phyloP scores from a whole-genome alignment of 2,113 vertebrate genomes.

The Chionomys nivalis region DNA sequence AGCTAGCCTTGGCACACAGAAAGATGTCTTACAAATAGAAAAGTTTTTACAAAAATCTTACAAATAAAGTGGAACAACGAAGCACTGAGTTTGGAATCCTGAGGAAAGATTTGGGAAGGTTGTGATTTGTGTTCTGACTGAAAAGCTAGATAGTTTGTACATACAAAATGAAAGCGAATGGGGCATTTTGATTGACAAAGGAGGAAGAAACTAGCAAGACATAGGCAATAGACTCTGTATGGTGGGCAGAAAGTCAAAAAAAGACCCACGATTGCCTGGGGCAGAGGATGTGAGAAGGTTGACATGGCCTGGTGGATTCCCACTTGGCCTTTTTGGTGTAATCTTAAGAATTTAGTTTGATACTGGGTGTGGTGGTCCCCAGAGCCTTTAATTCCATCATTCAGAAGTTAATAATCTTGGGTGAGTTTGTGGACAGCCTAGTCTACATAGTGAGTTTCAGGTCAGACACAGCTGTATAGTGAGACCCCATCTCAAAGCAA shows the following conservation, averaged over 20 bases:
- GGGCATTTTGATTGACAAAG: slow-evolving; percentile 14
- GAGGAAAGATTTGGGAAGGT: background rate
- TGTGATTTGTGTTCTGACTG: background rate
- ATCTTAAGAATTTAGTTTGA: background rate
- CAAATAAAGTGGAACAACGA: background rate
- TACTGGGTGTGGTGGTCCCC: background rate
- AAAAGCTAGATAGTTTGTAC: slow-evolving; percentile 28
- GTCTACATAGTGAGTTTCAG: background rate
- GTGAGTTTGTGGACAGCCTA: background rate
- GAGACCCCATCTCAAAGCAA: background rate
- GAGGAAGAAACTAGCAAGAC: background rate
- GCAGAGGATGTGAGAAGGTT: slow-evolving; percentile 7
- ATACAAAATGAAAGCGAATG: background rate
- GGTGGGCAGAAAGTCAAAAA: background rate
- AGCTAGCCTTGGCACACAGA: background rate
- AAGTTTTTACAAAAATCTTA: background rate
- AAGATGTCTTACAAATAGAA: background rate
- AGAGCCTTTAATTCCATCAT: background rate
- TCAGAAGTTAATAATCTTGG: background rate
- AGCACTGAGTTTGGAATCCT: background rate
- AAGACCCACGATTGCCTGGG: background rate
- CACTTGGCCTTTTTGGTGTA: background rate
- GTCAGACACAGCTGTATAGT: background rate
- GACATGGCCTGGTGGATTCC: background rate
- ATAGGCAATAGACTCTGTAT: background rate